Evolutionary conservation across 2,113 vertebrate species (phyloP).

Genomic region (Leiothrix lutea): DNA sequence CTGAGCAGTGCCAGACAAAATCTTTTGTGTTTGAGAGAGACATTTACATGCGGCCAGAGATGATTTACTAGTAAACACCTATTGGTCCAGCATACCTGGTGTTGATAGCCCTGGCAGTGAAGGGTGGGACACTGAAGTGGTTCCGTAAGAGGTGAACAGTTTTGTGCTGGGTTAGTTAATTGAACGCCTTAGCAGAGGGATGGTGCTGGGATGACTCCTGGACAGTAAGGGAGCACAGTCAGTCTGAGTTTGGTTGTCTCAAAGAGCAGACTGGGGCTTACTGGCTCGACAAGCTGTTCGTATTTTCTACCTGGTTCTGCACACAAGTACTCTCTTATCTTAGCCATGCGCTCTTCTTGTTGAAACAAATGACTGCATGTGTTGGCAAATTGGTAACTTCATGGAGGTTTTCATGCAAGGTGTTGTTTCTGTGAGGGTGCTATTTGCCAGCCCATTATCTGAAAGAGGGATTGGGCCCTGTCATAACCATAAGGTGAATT

Average conservation of each 20-base stretch:
- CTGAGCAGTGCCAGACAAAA: background rate
- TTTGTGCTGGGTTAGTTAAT: background rate
- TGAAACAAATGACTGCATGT: background rate
- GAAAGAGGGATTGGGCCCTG: background rate
- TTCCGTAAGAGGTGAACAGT: background rate
- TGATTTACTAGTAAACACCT: background rate
- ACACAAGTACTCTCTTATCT: background rate
- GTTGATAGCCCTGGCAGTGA: background rate
- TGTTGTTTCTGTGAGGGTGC: background rate
- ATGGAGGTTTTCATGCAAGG: background rate
- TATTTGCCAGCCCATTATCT: background rate
- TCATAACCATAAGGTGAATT: background rate
- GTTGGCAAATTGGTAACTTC: background rate
- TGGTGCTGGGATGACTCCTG: background rate
- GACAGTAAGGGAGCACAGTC: background rate
- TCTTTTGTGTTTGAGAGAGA: background rate
- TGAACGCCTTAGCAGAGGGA: background rate
- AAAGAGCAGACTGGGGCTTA: background rate
- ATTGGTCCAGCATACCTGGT: background rate
- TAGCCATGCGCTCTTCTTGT: background rate
- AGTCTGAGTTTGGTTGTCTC: background rate
- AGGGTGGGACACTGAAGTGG: accelerated
- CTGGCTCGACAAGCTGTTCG: background rate
- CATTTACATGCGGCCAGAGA: background rate
- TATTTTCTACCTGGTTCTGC: background rate